Evolutionary conservation across 1,140 invertebrate species (phyloP).

Genomic region (Ephestia elutella): DNA sequence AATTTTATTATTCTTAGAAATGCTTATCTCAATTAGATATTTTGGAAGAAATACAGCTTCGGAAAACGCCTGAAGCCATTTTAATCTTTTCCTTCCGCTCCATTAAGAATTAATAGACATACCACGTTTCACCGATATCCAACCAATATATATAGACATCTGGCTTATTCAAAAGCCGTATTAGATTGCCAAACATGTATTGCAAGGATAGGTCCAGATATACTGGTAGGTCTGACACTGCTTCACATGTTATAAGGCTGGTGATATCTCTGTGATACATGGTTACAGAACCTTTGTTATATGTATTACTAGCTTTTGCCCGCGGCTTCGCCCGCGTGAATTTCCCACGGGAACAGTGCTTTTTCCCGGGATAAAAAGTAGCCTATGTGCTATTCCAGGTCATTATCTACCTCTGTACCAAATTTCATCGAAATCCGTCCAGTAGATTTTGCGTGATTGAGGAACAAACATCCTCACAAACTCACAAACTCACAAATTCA

Average conservation of each 20-base stretch:
- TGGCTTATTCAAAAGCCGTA: not conserved
- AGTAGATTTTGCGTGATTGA: no score
- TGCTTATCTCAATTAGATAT: not conserved
- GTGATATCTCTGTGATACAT: conserved; percentile 5
- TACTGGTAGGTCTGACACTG: not conserved
- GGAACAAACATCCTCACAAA: no score
- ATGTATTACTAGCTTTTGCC: no score
- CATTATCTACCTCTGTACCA: no score
- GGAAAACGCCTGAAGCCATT: conserved; percentile 3
- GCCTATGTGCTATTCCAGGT: no score
- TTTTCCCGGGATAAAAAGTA: no score
- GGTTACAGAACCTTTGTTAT: not conserved
- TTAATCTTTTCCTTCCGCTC: conserved; percentile 11
- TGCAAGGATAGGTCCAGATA: not conserved
- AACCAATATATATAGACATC: not conserved
- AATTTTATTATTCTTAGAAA: not conserved
- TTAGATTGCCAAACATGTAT: not conserved
- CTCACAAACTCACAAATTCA: no score
- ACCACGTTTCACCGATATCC: not conserved
- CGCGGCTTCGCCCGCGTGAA: no score
- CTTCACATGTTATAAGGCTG: not conserved
- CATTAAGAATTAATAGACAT: conserved; percentile 12
- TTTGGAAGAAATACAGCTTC: conserved; percentile 3
- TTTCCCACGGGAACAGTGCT: no score
- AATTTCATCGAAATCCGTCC: no score